Evolutionary conservation across 2,797 vertebrate species (phyloP), one percentile per base, ranked within the genome.

Genomic region (Lepilemur septentrionalis): DNA sequence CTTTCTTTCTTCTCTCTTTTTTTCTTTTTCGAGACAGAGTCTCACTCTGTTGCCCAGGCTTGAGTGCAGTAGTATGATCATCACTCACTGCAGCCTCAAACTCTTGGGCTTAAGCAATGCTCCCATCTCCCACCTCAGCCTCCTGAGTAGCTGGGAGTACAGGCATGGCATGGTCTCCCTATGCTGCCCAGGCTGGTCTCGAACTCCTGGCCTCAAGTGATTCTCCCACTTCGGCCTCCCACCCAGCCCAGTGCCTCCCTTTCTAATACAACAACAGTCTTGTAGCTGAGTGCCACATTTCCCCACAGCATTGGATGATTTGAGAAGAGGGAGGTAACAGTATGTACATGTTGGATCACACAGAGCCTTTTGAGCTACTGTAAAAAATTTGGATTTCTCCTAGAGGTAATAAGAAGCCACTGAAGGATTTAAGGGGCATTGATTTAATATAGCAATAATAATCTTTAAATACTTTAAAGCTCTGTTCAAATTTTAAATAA

Each of bases 401-500:
- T 87, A 57, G 15, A 35, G 70, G 46, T 55, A 72, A 57, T 46
- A 48, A 65, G 38, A 91, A 91, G 57, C 20, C 25, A 57, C 35
- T 38, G 35, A 78, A 84, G 22, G 28, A 80, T 32, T 76, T 91
- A 94, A 80, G 35, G 50, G 59, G 14, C 32, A 81, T 7, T 91
- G 61, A 63, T 79, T 91, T 79, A 87, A 88, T 52, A 69, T 35
- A 70, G 78, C 18, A 92, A 80, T 2, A 63, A 61, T 55, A 63
- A 76, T 85, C 52, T 70, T 92, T 65, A 80, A 80, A 94, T 5
- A 80, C 15, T 38, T 73, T 73, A 81, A 82, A 89, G 35, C 7
- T 46, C 57, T 92, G 11, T 70, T 83, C 70, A 63, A 85, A 18
- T 91, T 93, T 91, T 46, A 65, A 90, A 79, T 73, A 79, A 80